phyloP scores from a whole-genome alignment of 2,113 vertebrate species.

The Chionis minor region DNA sequence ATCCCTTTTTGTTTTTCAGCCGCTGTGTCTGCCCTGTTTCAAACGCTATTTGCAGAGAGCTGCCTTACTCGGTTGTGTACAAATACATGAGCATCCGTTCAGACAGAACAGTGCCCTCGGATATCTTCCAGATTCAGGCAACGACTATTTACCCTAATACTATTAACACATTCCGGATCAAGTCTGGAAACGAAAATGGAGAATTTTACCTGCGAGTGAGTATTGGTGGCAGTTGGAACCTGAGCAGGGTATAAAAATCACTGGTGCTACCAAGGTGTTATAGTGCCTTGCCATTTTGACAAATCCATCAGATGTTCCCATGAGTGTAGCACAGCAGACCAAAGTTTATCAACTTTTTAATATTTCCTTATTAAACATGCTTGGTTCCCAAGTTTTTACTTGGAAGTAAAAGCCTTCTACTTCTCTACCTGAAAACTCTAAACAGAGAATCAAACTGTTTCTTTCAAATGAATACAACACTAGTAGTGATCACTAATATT shows the following conservation, averaged over 20 bases:
- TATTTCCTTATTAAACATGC: not conserved
- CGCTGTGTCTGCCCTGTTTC: slow-evolving; percentile 89
- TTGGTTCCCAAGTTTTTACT: not conserved
- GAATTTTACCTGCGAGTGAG: slow-evolving; percentile 96
- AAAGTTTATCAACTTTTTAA: not conserved
- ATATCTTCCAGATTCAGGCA: slow-evolving; percentile 98
- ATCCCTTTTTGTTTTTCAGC: slow-evolving; percentile 71
- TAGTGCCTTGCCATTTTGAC: not conserved
- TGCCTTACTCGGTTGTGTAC: slow-evolving; percentile 92
- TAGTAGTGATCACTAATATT: not conserved
- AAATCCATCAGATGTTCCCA: not conserved
- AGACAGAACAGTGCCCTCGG: slow-evolving; percentile 89
- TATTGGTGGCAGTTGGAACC: not conserved
- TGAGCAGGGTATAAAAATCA: not conserved
- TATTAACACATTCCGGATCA: slow-evolving; percentile 96
- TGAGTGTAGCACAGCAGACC: not conserved
- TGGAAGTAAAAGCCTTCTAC: not conserved
- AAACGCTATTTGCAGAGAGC: slow-evolving; percentile 80
- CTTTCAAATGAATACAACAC: not conserved
- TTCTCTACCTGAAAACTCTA: not conserved
- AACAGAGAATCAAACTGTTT: not conserved
- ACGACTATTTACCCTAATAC: slow-evolving; percentile 93
- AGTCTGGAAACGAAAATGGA: slow-evolving; percentile 92
- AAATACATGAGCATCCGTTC: slow-evolving; percentile 98
- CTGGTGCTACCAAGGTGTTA: too few species aligned